Percentiles rank a stretch among this genome's conserved stretches.
phyloP scores from a whole-genome alignment of 2,888 invertebrate genomes.

The Idaea biselata region DNA sequence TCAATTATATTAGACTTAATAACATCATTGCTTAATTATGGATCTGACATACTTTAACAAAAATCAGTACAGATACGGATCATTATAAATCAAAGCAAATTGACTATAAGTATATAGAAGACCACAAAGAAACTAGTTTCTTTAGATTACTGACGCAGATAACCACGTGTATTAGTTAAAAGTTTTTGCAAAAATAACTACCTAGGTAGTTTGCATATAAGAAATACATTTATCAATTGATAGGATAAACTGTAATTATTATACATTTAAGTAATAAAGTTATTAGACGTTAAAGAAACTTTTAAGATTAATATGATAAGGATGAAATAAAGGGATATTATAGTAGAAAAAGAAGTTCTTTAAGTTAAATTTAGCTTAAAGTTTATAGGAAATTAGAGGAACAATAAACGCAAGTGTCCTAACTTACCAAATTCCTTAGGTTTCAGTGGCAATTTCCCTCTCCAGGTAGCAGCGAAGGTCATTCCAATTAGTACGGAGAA shows the following conservation, averaged over 20 bases:
- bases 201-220: neutral
- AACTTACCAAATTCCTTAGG: constrained; percentile 59
- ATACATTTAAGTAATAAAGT: neutral
- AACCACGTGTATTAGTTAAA: neutral
- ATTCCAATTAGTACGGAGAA: constrained; percentile 48
- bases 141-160: neutral
- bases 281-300: neutral
- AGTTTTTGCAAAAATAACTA: neutral
- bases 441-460: constrained; percentile 45
- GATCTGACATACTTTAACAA: neutral
- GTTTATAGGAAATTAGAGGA: neutral
- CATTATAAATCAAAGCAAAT: neutral
- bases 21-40: neutral
- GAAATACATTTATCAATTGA: neutral
- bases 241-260: neutral
- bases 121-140: neutral
- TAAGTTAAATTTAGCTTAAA: neutral
- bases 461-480: constrained; percentile 51
- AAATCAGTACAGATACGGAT: neutral
- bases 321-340: neutral
- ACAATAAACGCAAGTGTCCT: neutral
- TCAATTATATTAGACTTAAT: neutral
- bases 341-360: neutral
- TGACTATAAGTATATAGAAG: neutral
- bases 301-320: neutral